These are phyloP conservation scores for Oreochromis niloticus DNA, from an alignment of 2,113 vertebrate species.

Conservation along the genomic window DNA sequence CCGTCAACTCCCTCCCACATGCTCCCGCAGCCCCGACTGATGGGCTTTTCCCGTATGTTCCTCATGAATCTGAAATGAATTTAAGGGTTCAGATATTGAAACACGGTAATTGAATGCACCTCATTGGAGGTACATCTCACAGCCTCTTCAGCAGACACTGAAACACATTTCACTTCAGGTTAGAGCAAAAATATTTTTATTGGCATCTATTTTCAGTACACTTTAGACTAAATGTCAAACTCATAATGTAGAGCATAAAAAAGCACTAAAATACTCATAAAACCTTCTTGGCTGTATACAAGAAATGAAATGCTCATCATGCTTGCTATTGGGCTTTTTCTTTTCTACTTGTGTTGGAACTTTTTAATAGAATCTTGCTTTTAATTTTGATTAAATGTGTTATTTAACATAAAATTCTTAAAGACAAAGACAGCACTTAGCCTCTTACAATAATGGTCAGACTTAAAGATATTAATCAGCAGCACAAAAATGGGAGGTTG, in stretches of 20 bases:
- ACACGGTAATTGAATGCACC: neutral
- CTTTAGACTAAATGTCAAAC: neutral
- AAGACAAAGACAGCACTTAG: neutral
- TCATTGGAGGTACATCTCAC: neutral
- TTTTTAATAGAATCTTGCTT: neutral
- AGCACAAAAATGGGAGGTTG: neutral
- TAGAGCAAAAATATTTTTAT: neutral
- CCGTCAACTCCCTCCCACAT: neutral
- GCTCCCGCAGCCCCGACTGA: neutral
- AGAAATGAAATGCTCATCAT: neutral
- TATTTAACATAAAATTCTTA: no score
- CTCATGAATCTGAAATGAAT: conserved; percentile 1
- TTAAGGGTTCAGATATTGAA: neutral
- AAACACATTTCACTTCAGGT: neutral
- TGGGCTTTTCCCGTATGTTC: neutral
- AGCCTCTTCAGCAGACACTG: neutral
- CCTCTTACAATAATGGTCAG: neutral
- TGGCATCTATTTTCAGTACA: neutral
- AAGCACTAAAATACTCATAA: neutral
- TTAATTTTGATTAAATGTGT: neutral
- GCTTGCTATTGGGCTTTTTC: neutral
- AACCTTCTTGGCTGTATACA: neutral
- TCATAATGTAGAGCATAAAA: neutral
- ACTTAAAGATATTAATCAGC: neutral
- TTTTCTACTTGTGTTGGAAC: neutral